Base-by-base conservation (phyloP, 2,113 vertebrate species). In the Neolamprologus tretocephalus region DNA sequence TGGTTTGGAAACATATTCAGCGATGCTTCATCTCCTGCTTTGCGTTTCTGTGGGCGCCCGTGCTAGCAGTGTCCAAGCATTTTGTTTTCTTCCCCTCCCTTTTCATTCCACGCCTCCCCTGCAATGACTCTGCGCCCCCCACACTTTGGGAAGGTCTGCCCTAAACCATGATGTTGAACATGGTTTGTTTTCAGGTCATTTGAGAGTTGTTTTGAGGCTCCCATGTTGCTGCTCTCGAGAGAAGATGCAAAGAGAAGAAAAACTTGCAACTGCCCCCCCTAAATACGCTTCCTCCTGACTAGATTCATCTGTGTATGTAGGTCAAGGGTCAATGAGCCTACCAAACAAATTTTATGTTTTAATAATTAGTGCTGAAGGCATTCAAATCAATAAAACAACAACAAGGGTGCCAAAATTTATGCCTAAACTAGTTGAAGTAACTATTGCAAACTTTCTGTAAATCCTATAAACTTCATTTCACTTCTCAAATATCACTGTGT, bases 331-430 rank as follows among this genome's bases (percentile, higher is more conserved):
- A 57, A 1, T 57, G 55, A 16, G 55, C 23, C 0, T 16, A 5
- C 23, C 55, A 28, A 57, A 28, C 13, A 5, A 28, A 16, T 57
- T 28, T 2, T 5, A 2, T 28, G 23, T 57, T 9, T 28, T 23
- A 9, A 17, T 31, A 31, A 31, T 58, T 0, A 31, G 55, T 9
- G 55, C 55, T 58, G 26, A 58, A 17, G 8, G 26, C 8, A 1
- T 58, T 4, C 55, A 31, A 31, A 58, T 16, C 55, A 58, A 1
- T 58, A 31, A 58, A 9, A 31, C 55, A 23, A 54, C n/a, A 4
- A 0, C 23, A 0, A 0, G 3, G 5, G 13, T 31, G 26, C 14
- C 14, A 5, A 58, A 0, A 31, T 58, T 31, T 58, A 58, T 2
- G 5, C 26, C 55, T 58, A 58, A 58, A 0, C 0, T 58, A 58